Evolutionary conservation across 2,888 invertebrate genomes (phyloP), one percentile per base, ranked within the genome.

Genomic region (Archips crataeganus): DNA sequence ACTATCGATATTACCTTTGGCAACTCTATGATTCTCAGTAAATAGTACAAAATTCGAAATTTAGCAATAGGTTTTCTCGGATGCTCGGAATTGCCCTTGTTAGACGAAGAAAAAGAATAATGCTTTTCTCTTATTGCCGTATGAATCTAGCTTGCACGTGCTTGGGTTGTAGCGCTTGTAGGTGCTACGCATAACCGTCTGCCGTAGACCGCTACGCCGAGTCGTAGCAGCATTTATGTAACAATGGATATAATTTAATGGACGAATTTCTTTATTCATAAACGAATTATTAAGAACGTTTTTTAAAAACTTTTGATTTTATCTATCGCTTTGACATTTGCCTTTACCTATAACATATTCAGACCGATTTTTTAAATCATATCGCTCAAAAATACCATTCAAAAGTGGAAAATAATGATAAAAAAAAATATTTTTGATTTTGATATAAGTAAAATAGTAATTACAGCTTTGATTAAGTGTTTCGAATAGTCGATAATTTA

Each of bases 41-140:
- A 4, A 4, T 39, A 39, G 54, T 54, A 23, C 23, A 54, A 9
- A 54, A 54, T 23, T 23, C 54, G 54, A 23, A 54, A 54, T 54
- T 23, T 49, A 49, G 4, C 54, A 54, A 54, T 54, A 9, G 54
- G 54, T 54, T 54, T 54, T 15, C 23, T 54, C 54, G 54, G 54
- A 23, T 54, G 23, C 9, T 54, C 8, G 23, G 9, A 9, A 23
- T 54, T 54, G 23, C 23, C 54, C 9, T 54, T 54, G 54, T 34
- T 61, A 13, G 61, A 61, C 61, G 13, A 36, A 34, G 39, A 61
- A 61, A 61, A 61, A 61, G 13, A 61, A 36, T 61, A 54, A 54
- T 54, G 23, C 54, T 54, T 54, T 54, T 54, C 54, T 54, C 54
- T 54, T 54, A 54, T 57, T 57, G 57, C 57, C 32, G 32, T 57